phyloP scores from a whole-genome alignment of 2,113 vertebrate genomes.

The Pampusana beccarii region DNA sequence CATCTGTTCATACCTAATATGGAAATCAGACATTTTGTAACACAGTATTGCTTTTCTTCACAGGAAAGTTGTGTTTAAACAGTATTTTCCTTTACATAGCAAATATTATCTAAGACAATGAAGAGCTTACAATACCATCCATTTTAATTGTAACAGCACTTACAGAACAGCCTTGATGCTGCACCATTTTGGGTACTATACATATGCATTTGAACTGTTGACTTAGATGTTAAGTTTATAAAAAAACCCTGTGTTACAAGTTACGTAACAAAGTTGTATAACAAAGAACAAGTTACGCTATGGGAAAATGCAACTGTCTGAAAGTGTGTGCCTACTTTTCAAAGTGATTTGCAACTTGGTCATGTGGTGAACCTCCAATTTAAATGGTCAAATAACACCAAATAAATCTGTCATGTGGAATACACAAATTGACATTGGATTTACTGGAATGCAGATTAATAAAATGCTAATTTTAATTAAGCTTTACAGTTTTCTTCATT shows the following conservation, averaged over 20 bases:
- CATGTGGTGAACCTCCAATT: rapidly evolving
- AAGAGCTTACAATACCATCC: neutral
- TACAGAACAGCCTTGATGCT: neutral
- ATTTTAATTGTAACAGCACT: neutral
- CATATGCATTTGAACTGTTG: neutral
- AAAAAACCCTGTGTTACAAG: neutral
- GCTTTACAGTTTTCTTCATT: neutral
- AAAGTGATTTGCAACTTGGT: neutral
- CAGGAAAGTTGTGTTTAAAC: neutral
- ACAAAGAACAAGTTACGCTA: neutral
- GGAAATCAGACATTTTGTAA: constrained; percentile 11
- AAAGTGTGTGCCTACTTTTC: neutral
- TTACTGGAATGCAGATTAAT: neutral
- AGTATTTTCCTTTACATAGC: neutral
- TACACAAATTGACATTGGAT: neutral
- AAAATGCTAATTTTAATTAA: neutral
- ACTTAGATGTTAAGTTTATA: neutral
- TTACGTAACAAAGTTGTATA: neutral
- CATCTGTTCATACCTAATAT: constrained; percentile 35
- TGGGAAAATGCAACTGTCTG: neutral
- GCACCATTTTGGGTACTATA: neutral
- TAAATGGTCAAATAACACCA: neutral
- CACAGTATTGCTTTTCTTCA: constrained; percentile 3
- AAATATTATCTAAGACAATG: neutral
- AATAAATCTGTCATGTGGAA: neutral